Percentiles rank a stretch among this genome's conserved stretches.
Conservation (phyloP, 2,797 vertebrate species). For the Enteromius thamalakanensis region DNA sequence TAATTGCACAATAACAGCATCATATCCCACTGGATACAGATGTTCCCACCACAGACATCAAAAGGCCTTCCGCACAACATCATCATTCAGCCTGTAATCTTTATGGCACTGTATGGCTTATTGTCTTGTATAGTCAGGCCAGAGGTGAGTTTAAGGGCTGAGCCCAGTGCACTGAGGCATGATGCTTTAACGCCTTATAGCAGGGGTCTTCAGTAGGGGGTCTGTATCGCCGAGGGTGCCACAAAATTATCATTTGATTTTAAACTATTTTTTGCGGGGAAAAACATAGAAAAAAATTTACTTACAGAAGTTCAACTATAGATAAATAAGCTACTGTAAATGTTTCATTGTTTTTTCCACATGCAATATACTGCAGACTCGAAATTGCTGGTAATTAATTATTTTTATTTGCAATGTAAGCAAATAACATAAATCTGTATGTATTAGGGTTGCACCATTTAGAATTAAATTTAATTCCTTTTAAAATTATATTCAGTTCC, state of each 20-base stretch:
- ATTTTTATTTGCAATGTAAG: not conserved
- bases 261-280: not conserved
- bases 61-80: not conserved
- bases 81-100: conserved; percentile 10
- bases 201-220: not conserved
- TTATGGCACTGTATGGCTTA: conserved; percentile 31
- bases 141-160: conserved; percentile 2
- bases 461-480: not conserved
- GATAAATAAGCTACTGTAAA: not conserved
- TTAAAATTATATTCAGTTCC: not conserved
- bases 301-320: not conserved
- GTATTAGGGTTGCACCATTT: not conserved
- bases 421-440: not conserved
- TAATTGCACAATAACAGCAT: conserved; percentile 26
- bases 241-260: not conserved
- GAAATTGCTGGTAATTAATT: not conserved
- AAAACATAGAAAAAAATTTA: not conserved
- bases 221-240: not conserved
- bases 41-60: conserved; percentile 18
- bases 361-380: not conserved
- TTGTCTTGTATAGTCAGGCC: conserved; percentile 23
- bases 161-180: not conserved
- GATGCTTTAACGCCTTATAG: conserved; percentile 1
- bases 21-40: conserved; percentile 27
- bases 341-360: not conserved